Evolutionary conservation across 1,140 invertebrate genomes (phyloP).

Genomic region (Aphelenchoides avenae): DNA sequence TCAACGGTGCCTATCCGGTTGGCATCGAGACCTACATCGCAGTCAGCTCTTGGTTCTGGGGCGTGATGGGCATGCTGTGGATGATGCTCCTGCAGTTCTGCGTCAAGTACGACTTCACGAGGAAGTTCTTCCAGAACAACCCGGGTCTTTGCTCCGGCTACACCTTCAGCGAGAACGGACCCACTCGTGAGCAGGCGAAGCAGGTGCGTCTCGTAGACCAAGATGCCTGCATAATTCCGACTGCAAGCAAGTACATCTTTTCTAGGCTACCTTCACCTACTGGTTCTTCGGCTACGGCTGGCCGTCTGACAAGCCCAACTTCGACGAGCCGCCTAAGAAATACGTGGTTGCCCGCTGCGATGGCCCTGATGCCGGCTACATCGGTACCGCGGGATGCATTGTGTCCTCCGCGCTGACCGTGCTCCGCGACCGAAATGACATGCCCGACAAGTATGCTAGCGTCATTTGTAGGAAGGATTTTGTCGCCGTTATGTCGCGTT

Average conservation of each 20-base stretch:
- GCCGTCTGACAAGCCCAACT: conserved; percentile 67
- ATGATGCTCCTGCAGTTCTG: conserved; percentile 68
- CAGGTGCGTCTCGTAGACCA: conserved; percentile 24
- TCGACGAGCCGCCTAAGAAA: conserved; percentile 67
- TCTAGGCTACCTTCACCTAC: conserved; percentile 51
- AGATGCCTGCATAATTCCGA: conserved; percentile 6
- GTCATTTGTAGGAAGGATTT: background rate
- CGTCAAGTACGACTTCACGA: conserved; percentile 65
- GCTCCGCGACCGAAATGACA: conserved; percentile 71
- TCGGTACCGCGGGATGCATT: conserved; percentile 71
- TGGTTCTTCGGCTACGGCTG: conserved; percentile 71
- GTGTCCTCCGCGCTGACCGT: conserved; percentile 72
- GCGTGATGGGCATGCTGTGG: no score
- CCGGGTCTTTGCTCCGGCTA: conserved; percentile 48
- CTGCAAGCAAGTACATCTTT: conserved; percentile 8
- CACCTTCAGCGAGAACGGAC: conserved; percentile 51
- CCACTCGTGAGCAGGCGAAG: conserved; percentile 48
- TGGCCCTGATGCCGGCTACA: conserved; percentile 73
- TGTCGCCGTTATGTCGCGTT: background rate
- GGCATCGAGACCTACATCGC: conserved; percentile 60
- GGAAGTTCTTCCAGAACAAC: conserved; percentile 51
- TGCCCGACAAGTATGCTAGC: background rate
- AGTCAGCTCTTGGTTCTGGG: conserved; percentile 49
- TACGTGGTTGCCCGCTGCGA: conserved; percentile 66
- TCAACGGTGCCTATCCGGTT: conserved; percentile 69